Percentiles rank a stretch among this genome's conserved stretches.
Evolutionary conservation across 2,888 invertebrate species (phyloP).

Genomic region (Dicycla oo): DNA sequence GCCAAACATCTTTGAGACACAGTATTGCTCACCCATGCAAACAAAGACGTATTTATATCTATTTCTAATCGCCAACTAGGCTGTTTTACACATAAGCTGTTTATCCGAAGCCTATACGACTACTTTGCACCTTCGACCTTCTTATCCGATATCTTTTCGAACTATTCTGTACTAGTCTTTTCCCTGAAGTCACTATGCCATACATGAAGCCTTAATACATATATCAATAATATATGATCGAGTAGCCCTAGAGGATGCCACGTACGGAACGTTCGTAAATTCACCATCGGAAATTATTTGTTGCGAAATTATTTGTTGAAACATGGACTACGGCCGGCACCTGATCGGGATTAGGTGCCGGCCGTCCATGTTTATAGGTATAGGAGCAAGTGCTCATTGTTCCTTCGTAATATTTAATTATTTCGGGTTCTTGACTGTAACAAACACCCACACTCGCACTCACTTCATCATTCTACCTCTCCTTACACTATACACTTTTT

Average conservation of each 20-base stretch:
- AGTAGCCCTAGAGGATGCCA: slow-evolving; percentile 47
- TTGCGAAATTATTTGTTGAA: no score
- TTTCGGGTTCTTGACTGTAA: no score
- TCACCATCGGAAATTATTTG: slow-evolving; percentile 60
- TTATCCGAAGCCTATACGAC: slow-evolving; percentile 15
- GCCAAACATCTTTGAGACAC: neutral
- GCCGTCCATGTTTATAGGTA: no score
- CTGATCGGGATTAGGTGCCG: no score
- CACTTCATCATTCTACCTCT: no score
- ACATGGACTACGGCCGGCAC: no score
- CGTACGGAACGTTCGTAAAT: slow-evolving; percentile 56
- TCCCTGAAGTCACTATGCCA: slow-evolving; percentile 24
- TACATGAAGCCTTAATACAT: slow-evolving; percentile 36
- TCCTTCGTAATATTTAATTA: no score
- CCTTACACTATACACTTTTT: no score
- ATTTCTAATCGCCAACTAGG: neutral
- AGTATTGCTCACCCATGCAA: neutral
- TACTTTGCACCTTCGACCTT: neutral
- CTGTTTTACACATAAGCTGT: slow-evolving; percentile 14
- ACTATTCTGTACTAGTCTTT: slow-evolving; percentile 15
- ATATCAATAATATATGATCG: slow-evolving; percentile 45
- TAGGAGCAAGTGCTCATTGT: no score
- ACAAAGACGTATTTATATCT: no score
- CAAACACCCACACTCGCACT: no score
- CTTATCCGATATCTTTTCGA: slow-evolving; percentile 27